Evolutionary conservation across 1,140 invertebrate species (phyloP).

Genomic region (Diabrotica virgifera): DNA sequence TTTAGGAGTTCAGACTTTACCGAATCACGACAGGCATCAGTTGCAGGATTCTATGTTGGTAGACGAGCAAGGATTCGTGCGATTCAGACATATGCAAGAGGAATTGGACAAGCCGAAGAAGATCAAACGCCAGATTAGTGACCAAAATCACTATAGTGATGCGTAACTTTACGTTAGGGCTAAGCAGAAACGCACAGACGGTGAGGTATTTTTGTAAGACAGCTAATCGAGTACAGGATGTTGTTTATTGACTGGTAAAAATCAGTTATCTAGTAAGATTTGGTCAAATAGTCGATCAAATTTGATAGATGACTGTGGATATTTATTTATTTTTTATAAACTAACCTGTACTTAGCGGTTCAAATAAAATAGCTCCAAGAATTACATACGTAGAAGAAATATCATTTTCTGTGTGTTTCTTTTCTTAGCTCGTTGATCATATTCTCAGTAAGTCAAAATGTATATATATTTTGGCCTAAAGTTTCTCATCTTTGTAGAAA

Average conservation of each 20-base stretch:
- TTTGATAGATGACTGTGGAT: conserved; percentile 6
- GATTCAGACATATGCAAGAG: conserved; percentile 61
- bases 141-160: conserved; percentile 44
- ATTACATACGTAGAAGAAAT: conserved; percentile 15
- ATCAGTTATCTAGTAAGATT: conserved; percentile 12
- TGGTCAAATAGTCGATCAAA: conserved; percentile 1
- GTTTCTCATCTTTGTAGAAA: conserved; percentile 8
- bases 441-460: conserved; percentile 14
- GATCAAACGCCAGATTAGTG: conserved; percentile 32
- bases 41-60: conserved; percentile 63
- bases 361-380: conserved; percentile 14
- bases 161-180: conserved; percentile 40
- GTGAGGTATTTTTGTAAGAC: conserved; percentile 32
- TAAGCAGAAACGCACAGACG: conserved; percentile 31
- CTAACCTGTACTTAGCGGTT: conserved; percentile 19
- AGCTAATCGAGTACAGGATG: conserved; percentile 15
- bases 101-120: conserved; percentile 34
- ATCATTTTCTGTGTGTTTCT: conserved; percentile 22
- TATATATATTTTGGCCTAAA: conserved; percentile 17
- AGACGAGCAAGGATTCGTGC: conserved; percentile 79
- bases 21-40: conserved; percentile 44
- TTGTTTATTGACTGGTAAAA: conserved; percentile 8
- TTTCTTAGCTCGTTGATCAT: conserved; percentile 19
- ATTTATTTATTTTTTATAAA: conserved; percentile 23
- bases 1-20: conserved; percentile 44